These are phyloP conservation scores for Camponotus pennsylvanicus DNA, from an alignment of 1,140 invertebrate genomes.

Conservation along the genomic window DNA sequence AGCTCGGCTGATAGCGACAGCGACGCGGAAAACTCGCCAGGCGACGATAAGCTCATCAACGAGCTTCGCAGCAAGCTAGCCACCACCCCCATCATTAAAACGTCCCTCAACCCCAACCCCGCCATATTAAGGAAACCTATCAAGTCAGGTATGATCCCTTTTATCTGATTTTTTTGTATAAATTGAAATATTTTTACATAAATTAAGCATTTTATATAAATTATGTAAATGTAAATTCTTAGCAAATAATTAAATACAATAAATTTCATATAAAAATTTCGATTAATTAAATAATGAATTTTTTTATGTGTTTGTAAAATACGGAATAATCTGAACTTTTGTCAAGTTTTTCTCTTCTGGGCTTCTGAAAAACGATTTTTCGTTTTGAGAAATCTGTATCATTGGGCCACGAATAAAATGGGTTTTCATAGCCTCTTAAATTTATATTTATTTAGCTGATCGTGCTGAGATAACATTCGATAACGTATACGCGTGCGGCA, in stretches of 20 bases:
- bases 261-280: not conserved
- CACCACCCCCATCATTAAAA: constrained; percentile 83
- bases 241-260: not conserved
- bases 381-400: not conserved
- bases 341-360: no score
- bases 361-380: not conserved
- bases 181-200: not conserved
- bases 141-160: constrained; percentile 84
- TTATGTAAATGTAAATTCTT: not conserved
- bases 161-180: not conserved
- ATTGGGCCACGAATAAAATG: not conserved
- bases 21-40: constrained; percentile 82
- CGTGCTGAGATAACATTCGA: constrained; percentile 41
- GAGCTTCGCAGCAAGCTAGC: constrained; percentile 83
- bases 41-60: constrained; percentile 82
- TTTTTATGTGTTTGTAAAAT: not conserved
- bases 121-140: constrained; percentile 82
- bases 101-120: constrained; percentile 73
- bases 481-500: constrained; percentile 54
- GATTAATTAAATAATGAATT: not conserved
- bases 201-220: not conserved
- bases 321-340: no score
- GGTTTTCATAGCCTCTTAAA: not conserved
- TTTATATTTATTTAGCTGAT: constrained; percentile 23
- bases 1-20: constrained; percentile 87